Evolutionary conservation across 2,888 invertebrate species (phyloP).

Genomic region (Pyralis farinalis): DNA sequence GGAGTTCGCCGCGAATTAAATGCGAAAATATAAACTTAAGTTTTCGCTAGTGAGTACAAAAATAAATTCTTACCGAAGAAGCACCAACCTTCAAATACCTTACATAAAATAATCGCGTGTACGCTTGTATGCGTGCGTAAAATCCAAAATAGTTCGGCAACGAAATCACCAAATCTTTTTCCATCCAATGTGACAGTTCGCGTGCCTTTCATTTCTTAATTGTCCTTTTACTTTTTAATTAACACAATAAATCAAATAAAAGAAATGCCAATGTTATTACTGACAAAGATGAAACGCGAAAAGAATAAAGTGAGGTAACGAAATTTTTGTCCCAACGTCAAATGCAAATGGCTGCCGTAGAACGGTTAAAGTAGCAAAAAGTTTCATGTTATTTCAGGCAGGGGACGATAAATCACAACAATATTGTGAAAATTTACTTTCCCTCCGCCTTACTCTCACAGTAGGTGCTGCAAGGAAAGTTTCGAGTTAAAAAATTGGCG

Average conservation of each 20-base stretch:
- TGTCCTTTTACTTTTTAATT: not conserved
- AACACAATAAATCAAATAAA: not conserved
- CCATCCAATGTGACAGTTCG: too few species aligned
- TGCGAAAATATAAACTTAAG: too few species aligned
- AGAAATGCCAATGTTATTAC: not conserved
- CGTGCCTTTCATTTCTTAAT: not conserved
- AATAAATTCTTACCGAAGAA: too few species aligned
- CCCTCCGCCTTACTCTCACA: not conserved
- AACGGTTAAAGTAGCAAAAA: slow-evolving; percentile 29
- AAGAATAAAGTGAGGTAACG: slow-evolving; percentile 17
- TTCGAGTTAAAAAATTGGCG: slow-evolving; percentile 53
- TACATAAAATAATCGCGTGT: too few species aligned
- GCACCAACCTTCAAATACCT: too few species aligned
- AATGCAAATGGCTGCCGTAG: slow-evolving; percentile 3
- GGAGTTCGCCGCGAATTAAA: too few species aligned
- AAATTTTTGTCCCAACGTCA: not conserved
- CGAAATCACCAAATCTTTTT: too few species aligned
- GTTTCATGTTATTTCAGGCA: slow-evolving; percentile 20
- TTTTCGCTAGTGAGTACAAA: too few species aligned
- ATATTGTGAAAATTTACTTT: slow-evolving; percentile 39
- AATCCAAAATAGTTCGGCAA: too few species aligned
- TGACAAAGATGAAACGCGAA: not conserved
- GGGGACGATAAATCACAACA: slow-evolving; percentile 50
- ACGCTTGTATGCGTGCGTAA: too few species aligned
- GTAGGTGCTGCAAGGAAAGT: slow-evolving; percentile 31